A percentile compares a stretch with the other conserved stretches of the same genome.
Conservation (phyloP, 1,140 invertebrate genomes). For the Acromyrmex charruanus region DNA sequence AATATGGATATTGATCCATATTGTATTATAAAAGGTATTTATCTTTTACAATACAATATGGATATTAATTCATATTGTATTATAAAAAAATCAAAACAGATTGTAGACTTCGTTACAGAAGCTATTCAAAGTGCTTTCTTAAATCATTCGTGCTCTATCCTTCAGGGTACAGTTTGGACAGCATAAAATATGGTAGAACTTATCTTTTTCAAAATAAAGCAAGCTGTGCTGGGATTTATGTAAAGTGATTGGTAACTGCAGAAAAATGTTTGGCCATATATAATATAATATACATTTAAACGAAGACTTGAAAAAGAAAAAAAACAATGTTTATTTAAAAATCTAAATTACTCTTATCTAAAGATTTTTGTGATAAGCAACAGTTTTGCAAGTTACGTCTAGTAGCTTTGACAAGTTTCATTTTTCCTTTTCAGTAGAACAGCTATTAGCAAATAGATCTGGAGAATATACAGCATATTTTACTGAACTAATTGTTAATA, state of each 20-base stretch:
- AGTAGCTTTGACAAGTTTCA: conserved; percentile 13
- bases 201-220: conserved; percentile 52
- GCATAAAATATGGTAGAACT: conserved; percentile 37
- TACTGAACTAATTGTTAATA: conserved; percentile 30
- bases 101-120: conserved; percentile 8
- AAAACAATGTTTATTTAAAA: conserved; percentile 53
- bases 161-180: conserved; percentile 39
- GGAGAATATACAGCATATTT: conserved; percentile 13
- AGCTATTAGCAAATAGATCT: conserved; percentile 19
- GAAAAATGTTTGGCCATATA: conserved; percentile 53
- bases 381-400: conserved; percentile 29
- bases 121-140: conserved; percentile 29
- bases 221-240: conserved; percentile 60
- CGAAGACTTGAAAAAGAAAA: conserved; percentile 42
- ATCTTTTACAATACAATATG: conserved; percentile 20
- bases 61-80: not conserved
- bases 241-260: conserved; percentile 58
- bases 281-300: conserved; percentile 52
- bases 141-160: conserved; percentile 32
- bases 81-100: not conserved
- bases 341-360: conserved; percentile 61
- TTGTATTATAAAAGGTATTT: too few species aligned
- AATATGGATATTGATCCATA: not conserved
- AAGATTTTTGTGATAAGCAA: conserved; percentile 33
- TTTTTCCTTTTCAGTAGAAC: conserved; percentile 7